Evolutionary conservation across 2,113 vertebrate genomes (phyloP), one percentile per base, ranked within the genome.

Genomic region (Pelecanoides urinatrix): DNA sequence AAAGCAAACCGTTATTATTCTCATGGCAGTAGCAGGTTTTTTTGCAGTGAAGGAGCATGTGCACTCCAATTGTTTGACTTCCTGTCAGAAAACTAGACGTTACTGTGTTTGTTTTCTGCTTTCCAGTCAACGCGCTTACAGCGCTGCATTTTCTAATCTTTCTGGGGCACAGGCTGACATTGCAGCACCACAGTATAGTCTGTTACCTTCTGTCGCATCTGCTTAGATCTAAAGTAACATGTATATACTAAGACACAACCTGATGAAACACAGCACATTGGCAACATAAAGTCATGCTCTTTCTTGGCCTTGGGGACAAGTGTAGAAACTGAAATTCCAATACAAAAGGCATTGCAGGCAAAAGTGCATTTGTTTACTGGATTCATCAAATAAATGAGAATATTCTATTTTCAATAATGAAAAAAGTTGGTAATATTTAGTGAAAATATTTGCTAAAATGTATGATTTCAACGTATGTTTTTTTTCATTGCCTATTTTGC

Each of bases 161-260:
- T 15, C 66, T 56, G 83, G 73, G 50, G 88, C 47, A 14, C 34
- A 32, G 73, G 75, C 79, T 90, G 92, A 32, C 70, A 30, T 2
- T 77, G 94, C 92, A 85, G 92, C 62, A 55, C 71, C 90, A 21
- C 80, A 7, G 80, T 21, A 10, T 2, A 38, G n/a, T 29, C 90
- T 88, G 91, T 85, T 88, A 36, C 89, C 73, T 88, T 62, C 94
- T 97, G 97, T 92, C 97, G 96, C 92, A 73, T 47, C 74, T 79
- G 67, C 89, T 96, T 86, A 92, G 18, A 9, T 2, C 70, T 36
- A 9, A 29, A 68, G 71, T 82, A 93, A 96, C 45, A 16, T 55
- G 53, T 10, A 85, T 85, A 22, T 8, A 13, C 66, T 52, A 8
- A 76, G 96, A 91, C 96, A 95, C 26, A 42, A n/a, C 58, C 92